Percentiles rank a stretch among this genome's conserved stretches.
These are phyloP conservation scores for Latrodectus geometricus DNA, from an alignment of 1,140 invertebrate genomes.

Conservation along the genomic window DNA sequence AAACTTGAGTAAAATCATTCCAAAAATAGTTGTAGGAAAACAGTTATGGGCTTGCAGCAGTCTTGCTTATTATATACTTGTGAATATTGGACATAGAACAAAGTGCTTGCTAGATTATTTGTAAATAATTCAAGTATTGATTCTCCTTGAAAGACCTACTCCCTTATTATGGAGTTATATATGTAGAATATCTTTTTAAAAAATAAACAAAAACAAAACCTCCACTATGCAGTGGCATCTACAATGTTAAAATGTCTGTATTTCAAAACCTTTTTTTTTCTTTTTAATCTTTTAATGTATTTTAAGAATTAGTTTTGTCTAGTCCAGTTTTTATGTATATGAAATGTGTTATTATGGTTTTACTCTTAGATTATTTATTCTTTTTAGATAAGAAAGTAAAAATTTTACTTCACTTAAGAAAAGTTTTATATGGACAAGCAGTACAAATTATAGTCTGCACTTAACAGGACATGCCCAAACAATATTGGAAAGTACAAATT, in stretches of 20 bases:
- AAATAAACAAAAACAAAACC: background rate
- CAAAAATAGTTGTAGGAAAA: conserved; percentile 50
- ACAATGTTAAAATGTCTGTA: background rate
- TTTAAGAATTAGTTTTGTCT: no score
- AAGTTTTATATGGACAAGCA: no score
- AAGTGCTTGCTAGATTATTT: conserved; percentile 55
- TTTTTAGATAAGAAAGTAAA: no score
- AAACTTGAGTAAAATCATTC: conserved; percentile 48
- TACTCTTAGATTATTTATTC: no score
- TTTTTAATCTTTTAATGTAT: no score
- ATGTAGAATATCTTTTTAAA: conserved; percentile 37
- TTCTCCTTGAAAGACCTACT: conserved; percentile 40
- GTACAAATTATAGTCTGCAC: no score
- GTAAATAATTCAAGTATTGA: conserved; percentile 53
- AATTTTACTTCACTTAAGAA: no score
- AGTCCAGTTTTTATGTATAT: no score
- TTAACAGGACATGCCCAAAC: no score
- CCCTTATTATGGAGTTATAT: conserved; percentile 13
- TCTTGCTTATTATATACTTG: conserved; percentile 33
- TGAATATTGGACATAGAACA: conserved; percentile 59
- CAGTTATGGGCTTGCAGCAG: conserved; percentile 26
- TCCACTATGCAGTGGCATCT: conserved; percentile 32
- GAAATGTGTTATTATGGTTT: no score
- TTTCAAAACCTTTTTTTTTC: no score
- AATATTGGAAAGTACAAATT: no score